Percentiles rank a stretch among this genome's conserved stretches.
Conservation (phyloP, 2,797 vertebrate genomes). For the Gymnothorax javanicus region DNA sequence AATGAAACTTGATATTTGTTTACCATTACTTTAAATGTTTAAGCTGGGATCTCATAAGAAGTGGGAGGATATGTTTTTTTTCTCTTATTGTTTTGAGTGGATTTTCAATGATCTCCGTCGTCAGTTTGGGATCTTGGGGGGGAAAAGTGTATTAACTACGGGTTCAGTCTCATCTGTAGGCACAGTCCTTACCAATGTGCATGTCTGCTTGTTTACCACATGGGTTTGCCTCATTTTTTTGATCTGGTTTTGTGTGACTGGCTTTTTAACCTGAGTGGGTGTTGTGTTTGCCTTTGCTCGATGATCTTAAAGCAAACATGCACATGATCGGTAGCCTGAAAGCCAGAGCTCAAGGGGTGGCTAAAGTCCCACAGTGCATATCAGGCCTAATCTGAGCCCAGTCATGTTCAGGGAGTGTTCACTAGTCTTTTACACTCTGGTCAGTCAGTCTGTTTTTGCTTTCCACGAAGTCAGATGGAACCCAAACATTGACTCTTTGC, state of each 20-base stretch:
- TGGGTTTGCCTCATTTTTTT: neutral
- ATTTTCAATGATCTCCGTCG: no score
- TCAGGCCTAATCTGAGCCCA: neutral
- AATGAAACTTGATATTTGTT: no score
- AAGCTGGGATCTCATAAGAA: no score
- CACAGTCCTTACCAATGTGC: neutral
- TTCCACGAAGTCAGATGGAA: neutral
- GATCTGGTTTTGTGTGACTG: neutral
- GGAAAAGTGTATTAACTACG: no score
- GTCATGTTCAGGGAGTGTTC: neutral
- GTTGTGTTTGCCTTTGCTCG: neutral
- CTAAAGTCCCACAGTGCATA: neutral
- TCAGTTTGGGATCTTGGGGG: no score
- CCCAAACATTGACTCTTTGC: neutral
- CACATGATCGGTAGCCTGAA: neutral
- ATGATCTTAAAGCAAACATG: neutral
- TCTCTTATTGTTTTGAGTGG: no score
- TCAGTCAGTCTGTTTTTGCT: neutral
- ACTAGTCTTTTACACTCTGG: neutral
- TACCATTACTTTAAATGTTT: no score
- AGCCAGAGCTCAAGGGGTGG: neutral
- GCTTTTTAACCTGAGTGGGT: neutral
- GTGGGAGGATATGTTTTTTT: no score
- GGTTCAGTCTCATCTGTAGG: no score
- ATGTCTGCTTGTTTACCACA: neutral